Percentiles rank a stretch among this genome's conserved stretches.
phyloP scores from a whole-genome alignment of 2,888 invertebrate species.

The Myopa testacea region DNA sequence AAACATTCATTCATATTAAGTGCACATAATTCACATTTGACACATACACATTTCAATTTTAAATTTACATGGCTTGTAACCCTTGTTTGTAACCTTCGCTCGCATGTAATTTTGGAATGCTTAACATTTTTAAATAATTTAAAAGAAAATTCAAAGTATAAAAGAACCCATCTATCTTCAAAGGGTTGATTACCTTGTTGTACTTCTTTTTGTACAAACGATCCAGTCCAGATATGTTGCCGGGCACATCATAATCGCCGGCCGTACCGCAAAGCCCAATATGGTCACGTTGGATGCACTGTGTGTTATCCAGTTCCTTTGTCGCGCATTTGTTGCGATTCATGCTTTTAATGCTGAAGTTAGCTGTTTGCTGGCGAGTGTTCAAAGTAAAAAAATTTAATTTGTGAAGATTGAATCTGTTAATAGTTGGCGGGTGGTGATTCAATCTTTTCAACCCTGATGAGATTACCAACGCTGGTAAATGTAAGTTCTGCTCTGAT shows the following conservation, averaged over 20 bases:
- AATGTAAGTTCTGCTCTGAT: conserved; percentile 43
- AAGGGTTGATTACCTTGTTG: conserved; percentile 62
- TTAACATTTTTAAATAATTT: too few species aligned
- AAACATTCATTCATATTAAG: too few species aligned
- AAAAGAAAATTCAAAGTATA: too few species aligned
- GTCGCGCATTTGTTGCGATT: conserved; percentile 20
- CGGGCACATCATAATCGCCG: conserved; percentile 62
- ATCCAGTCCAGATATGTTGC: conserved; percentile 61
- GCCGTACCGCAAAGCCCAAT: conserved; percentile 60
- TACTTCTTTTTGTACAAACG: conserved; percentile 61
- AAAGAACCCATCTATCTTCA: too few species aligned
- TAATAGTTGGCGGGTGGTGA: conserved; percentile 46
- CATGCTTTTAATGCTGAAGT: conserved; percentile 40
- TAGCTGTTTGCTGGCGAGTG: conserved; percentile 42
- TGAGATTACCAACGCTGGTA: conserved; percentile 46
- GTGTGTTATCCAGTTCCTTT: conserved; percentile 42
- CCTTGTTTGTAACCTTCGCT: too few species aligned
- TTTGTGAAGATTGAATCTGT: conserved; percentile 40
- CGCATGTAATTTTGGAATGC: too few species aligned
- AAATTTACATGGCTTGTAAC: too few species aligned
- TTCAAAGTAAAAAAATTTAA: background rate
- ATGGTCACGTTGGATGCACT: conserved; percentile 58
- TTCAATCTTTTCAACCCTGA: conserved; percentile 47
- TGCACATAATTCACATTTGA: too few species aligned
- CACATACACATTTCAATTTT: too few species aligned